A percentile compares a stretch with the other conserved stretches of the same genome.
Conservation (phyloP, 2,797 vertebrate genomes). For the Etheostoma nigrum region DNA sequence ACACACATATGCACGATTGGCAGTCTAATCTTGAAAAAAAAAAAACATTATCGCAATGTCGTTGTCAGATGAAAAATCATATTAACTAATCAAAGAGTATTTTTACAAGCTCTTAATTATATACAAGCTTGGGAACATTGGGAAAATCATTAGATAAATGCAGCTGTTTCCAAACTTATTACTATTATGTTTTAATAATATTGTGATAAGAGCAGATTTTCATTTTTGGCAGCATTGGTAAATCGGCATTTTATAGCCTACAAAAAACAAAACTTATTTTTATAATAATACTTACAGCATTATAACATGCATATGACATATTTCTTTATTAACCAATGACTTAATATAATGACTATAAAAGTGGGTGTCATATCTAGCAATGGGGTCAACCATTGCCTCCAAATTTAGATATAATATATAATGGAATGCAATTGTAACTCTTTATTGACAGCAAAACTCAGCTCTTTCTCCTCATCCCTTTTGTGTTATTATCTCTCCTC, state of each 20-base stretch:
- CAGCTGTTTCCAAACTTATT: background rate
- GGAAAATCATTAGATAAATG: background rate
- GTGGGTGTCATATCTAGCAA: background rate
- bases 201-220: background rate
- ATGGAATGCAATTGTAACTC: background rate
- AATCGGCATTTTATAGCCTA: too few relatives aligned
- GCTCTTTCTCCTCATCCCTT: slow-evolving; percentile 10
- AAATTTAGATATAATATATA: background rate
- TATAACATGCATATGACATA: too few relatives aligned
- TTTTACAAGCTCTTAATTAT: background rate
- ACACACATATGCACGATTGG: background rate
- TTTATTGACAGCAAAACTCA: slow-evolving; percentile 46
- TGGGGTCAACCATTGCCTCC: background rate
- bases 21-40: background rate
- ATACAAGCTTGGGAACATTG: background rate
- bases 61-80: background rate
- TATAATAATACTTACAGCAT: background rate
- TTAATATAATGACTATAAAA: background rate
- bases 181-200: background rate
- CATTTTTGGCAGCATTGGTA: too few relatives aligned
- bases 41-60: background rate
- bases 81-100: background rate
- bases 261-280: background rate
- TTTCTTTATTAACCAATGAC: background rate
- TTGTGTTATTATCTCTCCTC: slow-evolving; percentile 46